Conservation (phyloP, 2,888 invertebrate genomes). For the Aphodius sticticus region DNA sequence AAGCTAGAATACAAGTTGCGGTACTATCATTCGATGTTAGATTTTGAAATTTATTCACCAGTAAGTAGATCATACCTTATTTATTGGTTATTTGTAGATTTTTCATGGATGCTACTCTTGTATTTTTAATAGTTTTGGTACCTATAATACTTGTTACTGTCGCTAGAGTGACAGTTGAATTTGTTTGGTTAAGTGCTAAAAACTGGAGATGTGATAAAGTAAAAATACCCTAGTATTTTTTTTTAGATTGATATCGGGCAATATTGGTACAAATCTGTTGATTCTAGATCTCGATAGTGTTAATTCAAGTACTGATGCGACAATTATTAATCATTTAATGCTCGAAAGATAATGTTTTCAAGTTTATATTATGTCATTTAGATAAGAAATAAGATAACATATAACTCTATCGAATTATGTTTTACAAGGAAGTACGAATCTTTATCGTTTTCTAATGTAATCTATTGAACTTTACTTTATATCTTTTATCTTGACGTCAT, state of each 20-base stretch:
- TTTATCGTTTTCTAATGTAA: background rate
- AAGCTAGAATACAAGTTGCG: constrained; percentile 29
- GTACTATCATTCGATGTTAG: constrained; percentile 29
- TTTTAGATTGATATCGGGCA: no score
- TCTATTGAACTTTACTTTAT: background rate
- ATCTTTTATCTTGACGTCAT: background rate
- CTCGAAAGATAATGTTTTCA: no score
- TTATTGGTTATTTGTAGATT: background rate
- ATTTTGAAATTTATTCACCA: constrained; percentile 18
- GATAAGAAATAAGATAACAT: background rate
- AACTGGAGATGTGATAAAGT: no score
- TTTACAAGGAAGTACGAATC: background rate
- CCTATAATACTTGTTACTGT: background rate
- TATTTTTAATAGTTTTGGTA: background rate
- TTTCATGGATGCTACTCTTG: background rate
- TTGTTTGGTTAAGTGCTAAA: background rate
- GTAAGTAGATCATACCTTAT: constrained; percentile 17
- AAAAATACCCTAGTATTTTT: no score
- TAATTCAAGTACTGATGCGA: no score
- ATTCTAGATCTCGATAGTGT: no score
- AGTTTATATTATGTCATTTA: background rate
- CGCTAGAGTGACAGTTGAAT: background rate
- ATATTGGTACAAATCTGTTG: no score
- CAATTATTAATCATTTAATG: no score
- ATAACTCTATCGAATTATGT: no score